Conservation (phyloP, 23 tunicate species). For the Trididemnum clinides region DNA sequence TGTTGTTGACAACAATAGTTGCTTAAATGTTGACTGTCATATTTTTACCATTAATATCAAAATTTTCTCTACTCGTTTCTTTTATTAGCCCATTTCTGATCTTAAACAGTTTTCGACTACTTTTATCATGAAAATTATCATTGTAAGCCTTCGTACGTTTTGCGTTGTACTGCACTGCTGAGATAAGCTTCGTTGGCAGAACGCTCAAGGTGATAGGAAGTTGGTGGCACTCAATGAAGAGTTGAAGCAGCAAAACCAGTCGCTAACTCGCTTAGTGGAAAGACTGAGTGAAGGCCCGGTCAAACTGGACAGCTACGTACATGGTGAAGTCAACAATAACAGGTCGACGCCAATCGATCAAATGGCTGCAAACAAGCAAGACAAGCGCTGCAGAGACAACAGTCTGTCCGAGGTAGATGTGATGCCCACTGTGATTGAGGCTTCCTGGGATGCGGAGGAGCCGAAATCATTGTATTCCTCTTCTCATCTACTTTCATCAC, state of each 20-base stretch:
- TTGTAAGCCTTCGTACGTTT: not conserved
- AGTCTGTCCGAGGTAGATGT: not conserved
- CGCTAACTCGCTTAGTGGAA: constrained; percentile 58
- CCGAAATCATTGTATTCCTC: not conserved
- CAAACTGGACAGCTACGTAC: not conserved
- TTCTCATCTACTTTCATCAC: not conserved
- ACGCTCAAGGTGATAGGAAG: constrained; percentile 23
- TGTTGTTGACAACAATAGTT: no score
- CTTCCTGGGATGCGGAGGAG: not conserved
- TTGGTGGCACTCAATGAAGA: constrained; percentile 54
- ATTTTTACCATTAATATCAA: no score
- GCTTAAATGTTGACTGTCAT: no score
- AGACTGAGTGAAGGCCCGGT: constrained; percentile 41
- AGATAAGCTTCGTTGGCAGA: no score
- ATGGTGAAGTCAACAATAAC: constrained; percentile 1
- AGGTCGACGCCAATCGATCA: not conserved
- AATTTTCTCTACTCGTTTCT: no score
- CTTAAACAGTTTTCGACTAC: not conserved
- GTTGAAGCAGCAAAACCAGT: constrained; percentile 67
- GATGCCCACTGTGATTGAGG: not conserved
- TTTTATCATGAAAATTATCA: not conserved
- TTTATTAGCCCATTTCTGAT: no score
- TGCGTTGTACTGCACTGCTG: no score
- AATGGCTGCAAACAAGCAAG: not conserved
- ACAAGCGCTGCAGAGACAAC: not conserved